A percentile compares a stretch with the other conserved stretches of the same genome.
Conservation (phyloP, 2,888 invertebrate genomes). For the Pilophorus perplexus region DNA sequence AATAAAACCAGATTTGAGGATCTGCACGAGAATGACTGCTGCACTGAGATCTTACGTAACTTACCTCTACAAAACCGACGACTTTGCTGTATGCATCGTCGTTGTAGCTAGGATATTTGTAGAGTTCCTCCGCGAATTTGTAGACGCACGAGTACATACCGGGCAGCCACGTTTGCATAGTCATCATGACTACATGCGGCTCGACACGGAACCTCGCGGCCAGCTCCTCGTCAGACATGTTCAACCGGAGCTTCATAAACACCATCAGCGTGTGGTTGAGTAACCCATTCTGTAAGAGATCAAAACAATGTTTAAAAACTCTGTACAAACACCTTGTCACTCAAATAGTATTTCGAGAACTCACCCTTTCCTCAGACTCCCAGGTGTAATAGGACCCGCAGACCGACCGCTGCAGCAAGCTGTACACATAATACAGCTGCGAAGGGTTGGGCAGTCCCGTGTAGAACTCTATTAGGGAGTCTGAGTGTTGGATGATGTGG, state of each 20-base stretch:
- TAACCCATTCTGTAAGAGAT: not conserved
- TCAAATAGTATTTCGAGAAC: not conserved
- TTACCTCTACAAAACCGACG: not conserved
- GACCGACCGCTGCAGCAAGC: not conserved
- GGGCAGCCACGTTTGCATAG: not conserved
- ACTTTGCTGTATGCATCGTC: not conserved
- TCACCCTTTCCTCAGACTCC: not conserved
- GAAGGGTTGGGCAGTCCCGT: not conserved
- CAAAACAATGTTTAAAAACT: no score
- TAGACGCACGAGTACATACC: not conserved
- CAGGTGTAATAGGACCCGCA: not conserved
- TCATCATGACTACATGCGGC: not conserved
- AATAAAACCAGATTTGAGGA: no score
- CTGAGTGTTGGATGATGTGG: not conserved
- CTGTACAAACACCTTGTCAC: not conserved
- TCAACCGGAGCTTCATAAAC: not conserved
- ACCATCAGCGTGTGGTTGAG: not conserved
- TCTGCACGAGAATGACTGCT: no score
- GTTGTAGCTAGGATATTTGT: not conserved
- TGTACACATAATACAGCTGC: not conserved
- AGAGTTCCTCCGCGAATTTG: not conserved
- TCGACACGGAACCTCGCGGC: not conserved
- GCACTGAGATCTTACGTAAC: no score
- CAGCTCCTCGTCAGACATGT: slow-evolving; percentile 4
- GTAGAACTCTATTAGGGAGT: not conserved